Conservation (phyloP, 2,888 invertebrate species). For the Adelphocoris suturalis region DNA sequence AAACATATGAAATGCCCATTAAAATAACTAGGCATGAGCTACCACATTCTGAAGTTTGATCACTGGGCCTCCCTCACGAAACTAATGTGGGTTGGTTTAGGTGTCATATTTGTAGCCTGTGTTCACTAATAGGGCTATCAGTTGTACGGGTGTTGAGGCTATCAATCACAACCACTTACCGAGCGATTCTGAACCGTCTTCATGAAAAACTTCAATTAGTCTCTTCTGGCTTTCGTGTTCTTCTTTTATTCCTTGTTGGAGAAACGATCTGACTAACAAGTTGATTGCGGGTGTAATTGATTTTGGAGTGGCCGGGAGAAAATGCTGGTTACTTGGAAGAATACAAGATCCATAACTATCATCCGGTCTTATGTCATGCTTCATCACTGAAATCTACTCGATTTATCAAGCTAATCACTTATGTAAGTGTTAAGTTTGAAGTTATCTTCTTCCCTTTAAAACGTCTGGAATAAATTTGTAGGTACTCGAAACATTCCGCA, state of each 20-base stretch:
- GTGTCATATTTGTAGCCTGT: slow-evolving; percentile 4
- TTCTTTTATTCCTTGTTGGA: not conserved
- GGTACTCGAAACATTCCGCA: no score
- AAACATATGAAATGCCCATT: no score
- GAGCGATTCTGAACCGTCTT: not conserved
- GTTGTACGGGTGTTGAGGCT: slow-evolving; percentile 21
- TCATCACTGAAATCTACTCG: not conserved
- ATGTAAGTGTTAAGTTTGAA: no score
- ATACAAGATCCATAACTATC: not conserved
- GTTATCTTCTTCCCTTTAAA: no score
- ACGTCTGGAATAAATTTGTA: no score
- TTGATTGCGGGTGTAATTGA: slow-evolving; percentile 15
- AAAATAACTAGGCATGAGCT: no score
- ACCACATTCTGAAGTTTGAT: no score
- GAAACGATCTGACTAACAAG: not conserved
- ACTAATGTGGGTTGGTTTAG: not conserved
- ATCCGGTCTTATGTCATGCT: not conserved
- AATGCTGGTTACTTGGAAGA: not conserved
- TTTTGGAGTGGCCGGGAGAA: not conserved
- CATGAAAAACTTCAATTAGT: not conserved
- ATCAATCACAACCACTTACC: slow-evolving; percentile 25
- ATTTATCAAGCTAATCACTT: not conserved
- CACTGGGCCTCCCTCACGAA: not conserved
- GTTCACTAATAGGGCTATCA: slow-evolving; percentile 34
- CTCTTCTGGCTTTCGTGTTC: not conserved